Evolutionary conservation across 2,797 vertebrate species (phyloP), one percentile per base, ranked within the genome.

Genomic region (Trematocara caparti): DNA sequence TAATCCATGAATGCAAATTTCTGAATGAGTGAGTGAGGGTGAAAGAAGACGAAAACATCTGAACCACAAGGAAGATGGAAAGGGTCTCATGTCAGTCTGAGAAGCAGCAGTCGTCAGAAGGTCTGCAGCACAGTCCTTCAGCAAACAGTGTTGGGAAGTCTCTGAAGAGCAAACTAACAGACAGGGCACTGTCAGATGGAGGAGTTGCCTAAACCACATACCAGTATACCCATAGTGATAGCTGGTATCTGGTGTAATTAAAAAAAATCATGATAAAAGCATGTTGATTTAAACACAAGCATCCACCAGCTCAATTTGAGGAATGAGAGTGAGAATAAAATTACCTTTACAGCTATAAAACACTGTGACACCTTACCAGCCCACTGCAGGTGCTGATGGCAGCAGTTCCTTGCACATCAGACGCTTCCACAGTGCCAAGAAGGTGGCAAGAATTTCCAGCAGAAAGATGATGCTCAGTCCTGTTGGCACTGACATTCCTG

Each of bases 381-480:
- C 98, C 98, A 30, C 85, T 92, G 83, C 99, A 99, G 43, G 96
- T 95, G 92, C 98, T 99, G 91, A 99, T 94, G 0, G 96, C 96
- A 47, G 98, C 97, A 0, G 89, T 95, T 43, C 98, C 97, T 0
- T 69, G 81, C 6, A 88, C 73, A 0, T 79, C 92, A 0, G 89
- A 86, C 19, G 95, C 91, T 32, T 92, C 88, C 43, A 96, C 97
- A 0, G 96, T 96, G 80, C 99, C 98, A 38, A 91, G 84, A 62
- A 98, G 96, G 79, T 99, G 97, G 86, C 99, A 99, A 59, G 88
- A 89, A 17, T 92, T 92, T 19, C 84, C 93, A 87, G 90, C 92
- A 0, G 82, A 13, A 36, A 4, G 71, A 4, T 11, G 84, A 76
- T 75, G 90, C 88, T 94, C 90, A 1, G 95, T 96, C 48, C 77